A percentile compares a stretch with the other conserved stretches of the same genome.
phyloP scores from a whole-genome alignment of 1,140 invertebrate genomes.

The Aphis gossypii region DNA sequence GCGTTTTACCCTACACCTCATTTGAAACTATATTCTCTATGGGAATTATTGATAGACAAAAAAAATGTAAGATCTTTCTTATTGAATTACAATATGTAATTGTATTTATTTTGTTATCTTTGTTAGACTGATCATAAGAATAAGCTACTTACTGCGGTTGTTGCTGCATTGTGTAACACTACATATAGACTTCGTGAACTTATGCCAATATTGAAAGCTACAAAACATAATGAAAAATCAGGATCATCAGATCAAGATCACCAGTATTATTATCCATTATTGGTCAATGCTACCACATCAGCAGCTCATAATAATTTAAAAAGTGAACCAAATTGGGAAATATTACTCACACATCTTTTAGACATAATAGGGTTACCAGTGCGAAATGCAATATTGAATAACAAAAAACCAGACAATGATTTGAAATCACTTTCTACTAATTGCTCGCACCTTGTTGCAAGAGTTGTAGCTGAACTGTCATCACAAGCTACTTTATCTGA shows the following conservation, averaged over 20 bases:
- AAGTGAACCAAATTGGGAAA: conserved; percentile 49
- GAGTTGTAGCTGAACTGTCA: conserved; percentile 88
- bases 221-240: conserved; percentile 23
- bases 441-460: conserved; percentile 84
- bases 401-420: conserved; percentile 62
- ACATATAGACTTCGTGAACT: conserved; percentile 79
- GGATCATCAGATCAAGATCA: conserved; percentile 20
- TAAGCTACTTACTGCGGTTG: conserved; percentile 76
- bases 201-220: conserved; percentile 71
- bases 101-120: not conserved
- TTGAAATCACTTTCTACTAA: conserved; percentile 76
- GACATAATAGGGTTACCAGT: conserved; percentile 35
- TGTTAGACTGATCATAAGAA: conserved; percentile 68
- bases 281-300: not conserved
- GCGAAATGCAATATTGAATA: not conserved
- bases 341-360: conserved; percentile 34
- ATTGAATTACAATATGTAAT: not conserved
- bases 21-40: conserved; percentile 91
- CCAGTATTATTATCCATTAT: conserved; percentile 42
- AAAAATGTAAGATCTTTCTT: conserved; percentile 71
- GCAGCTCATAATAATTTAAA: not conserved
- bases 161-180: conserved; percentile 82
- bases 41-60: conserved; percentile 82
- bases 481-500: conserved; percentile 76
- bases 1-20: conserved; percentile 94